These are phyloP conservation scores for Heliconius ethilla DNA, from an alignment of 2,888 invertebrate species.

Conservation along the genomic window DNA sequence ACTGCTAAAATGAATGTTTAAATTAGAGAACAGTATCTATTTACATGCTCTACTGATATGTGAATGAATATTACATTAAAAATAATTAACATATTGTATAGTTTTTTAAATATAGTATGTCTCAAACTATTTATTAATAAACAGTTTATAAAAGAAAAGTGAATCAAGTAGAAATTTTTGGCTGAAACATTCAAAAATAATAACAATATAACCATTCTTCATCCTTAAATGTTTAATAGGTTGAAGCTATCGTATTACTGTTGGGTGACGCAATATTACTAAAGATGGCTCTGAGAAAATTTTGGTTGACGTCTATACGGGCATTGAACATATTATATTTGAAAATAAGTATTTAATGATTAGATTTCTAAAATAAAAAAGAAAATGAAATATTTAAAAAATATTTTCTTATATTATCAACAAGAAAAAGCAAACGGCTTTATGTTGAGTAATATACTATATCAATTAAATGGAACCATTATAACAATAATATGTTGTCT, in stretches of 20 bases:
- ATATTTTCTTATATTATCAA: too few species aligned
- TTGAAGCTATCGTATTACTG: conserved; percentile 6
- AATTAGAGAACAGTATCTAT: not conserved
- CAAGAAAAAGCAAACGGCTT: too few species aligned
- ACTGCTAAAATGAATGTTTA: not conserved
- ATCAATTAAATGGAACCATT: too few species aligned
- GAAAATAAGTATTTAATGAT: not conserved
- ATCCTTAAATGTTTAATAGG: not conserved
- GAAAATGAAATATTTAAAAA: too few species aligned
- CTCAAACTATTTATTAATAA: not conserved
- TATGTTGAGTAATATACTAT: too few species aligned
- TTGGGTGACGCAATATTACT: not conserved
- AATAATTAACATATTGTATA: not conserved
- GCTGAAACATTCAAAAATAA: not conserved
- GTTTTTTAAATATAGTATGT: not conserved
- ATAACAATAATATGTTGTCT: too few species aligned
- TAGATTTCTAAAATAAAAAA: too few species aligned
- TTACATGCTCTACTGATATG: not conserved
- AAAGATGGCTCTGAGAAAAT: conserved; percentile 12
- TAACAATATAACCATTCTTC: too few species aligned
- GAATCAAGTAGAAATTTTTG: not conserved
- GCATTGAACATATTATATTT: not conserved
- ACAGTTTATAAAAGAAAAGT: not conserved
- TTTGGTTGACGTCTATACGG: not conserved
- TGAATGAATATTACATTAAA: not conserved